These are phyloP conservation scores for Hirundichthys speculiger DNA, from an alignment of 2,113 vertebrate species.

Conservation along the genomic window DNA sequence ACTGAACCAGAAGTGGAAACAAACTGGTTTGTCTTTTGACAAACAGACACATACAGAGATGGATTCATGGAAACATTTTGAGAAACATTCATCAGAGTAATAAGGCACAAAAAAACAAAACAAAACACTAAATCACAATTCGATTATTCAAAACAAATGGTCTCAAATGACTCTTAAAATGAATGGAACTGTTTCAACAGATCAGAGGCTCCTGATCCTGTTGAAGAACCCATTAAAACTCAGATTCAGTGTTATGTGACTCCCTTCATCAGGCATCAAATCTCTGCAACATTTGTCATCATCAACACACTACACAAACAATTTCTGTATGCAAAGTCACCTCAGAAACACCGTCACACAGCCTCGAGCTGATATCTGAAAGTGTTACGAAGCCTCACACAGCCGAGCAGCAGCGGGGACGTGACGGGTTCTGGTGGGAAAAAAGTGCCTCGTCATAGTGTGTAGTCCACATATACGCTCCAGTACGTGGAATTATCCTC, in stretches of 20 bases:
- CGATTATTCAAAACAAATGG: constrained; percentile 5
- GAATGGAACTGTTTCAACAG: background rate
- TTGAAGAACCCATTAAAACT: too few species aligned
- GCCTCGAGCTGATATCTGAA: constrained; percentile 3
- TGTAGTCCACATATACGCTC: constrained; percentile 29
- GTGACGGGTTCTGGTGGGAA: constrained; percentile 31
- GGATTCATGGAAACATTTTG: constrained; percentile 3
- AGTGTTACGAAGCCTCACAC: constrained; percentile 19
- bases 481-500: constrained; percentile 26
- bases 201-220: background rate
- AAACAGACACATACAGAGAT: background rate
- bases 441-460: constrained; percentile 54
- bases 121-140: constrained; percentile 34
- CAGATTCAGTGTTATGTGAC: background rate
- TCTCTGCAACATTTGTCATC: too few species aligned
- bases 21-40: background rate
- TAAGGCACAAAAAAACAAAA: constrained; percentile 59
- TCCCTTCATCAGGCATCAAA: too few species aligned
- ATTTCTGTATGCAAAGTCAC: too few species aligned
- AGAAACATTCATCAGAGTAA: constrained; percentile 34
- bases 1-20: constrained; percentile 17
- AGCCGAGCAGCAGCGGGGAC: constrained; percentile 8
- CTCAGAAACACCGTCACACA: too few species aligned
- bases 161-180: constrained; percentile 12
- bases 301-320: too few species aligned